These are phyloP conservation scores for Smithornis capensis DNA, from an alignment of 2,113 vertebrate species.

Conservation along the genomic window DNA sequence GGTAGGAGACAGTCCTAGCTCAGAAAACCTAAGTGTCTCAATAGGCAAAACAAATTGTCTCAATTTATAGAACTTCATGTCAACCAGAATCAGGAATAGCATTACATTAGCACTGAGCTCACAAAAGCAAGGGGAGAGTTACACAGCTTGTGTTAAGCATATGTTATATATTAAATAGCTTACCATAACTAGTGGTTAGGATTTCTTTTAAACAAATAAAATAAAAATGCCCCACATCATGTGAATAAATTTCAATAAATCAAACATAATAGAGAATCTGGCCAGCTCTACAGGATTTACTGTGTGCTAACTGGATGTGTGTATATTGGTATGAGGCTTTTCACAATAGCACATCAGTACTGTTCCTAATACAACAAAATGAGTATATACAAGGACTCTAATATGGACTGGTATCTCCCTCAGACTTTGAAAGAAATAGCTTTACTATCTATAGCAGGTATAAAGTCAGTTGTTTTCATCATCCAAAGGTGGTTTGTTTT, in stretches of 20 bases:
- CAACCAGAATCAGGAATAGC: slow-evolving; percentile 47
- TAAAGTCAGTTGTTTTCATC: background rate
- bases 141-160: slow-evolving; percentile 1
- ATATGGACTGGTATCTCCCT: background rate
- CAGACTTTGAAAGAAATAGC: background rate
- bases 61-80: slow-evolving; percentile 40
- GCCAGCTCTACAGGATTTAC: background rate
- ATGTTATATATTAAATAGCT: background rate
- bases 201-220: slow-evolving; percentile 35
- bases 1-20: slow-evolving; percentile 20
- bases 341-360: fast-evolving
- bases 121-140: background rate
- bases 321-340: background rate
- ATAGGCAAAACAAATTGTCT: slow-evolving; percentile 56
- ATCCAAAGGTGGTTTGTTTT: background rate
- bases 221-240: background rate
- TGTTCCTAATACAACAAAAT: background rate
- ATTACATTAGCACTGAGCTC: slow-evolving; percentile 9
- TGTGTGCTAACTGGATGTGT: background rate
- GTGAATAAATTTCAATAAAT: background rate
- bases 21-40: slow-evolving; percentile 32
- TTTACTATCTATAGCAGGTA: background rate
- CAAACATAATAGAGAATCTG: background rate
- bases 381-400: background rate
- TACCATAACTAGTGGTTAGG: slow-evolving; percentile 40